Conservation (phyloP, 2,797 vertebrate species). For the Crypturellus tataupa region DNA sequence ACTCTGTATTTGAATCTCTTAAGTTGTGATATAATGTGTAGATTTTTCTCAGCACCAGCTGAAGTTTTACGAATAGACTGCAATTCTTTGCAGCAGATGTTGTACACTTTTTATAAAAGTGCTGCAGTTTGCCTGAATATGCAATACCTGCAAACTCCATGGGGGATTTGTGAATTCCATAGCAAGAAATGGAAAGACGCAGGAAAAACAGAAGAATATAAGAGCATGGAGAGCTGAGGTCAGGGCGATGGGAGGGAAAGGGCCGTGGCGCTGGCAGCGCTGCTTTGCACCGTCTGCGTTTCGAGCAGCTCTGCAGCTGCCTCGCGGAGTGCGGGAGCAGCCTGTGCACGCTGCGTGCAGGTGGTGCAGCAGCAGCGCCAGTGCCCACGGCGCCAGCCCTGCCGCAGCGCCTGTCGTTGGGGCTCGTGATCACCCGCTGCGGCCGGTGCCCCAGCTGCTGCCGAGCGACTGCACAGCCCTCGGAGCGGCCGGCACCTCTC, state of each 20-base stretch:
- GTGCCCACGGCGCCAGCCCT: neutral
- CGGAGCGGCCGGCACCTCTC: no score
- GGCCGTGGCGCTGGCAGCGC: neutral
- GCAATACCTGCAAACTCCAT: neutral
- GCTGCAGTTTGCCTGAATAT: neutral
- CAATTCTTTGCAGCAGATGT: neutral
- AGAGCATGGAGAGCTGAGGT: neutral
- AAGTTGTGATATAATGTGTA: no score
- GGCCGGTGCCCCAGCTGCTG: slow-evolving; percentile 14
- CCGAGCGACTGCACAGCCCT: no score
- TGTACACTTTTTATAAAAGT: neutral
- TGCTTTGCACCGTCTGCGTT: neutral
- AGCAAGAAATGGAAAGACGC: neutral
- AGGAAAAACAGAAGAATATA: neutral
- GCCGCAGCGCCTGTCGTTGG: slow-evolving; percentile 28
- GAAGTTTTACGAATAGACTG: neutral
- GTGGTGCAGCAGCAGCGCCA: neutral
- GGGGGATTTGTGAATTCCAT: neutral
- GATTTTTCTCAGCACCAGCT: neutral
- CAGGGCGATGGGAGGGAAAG: neutral
- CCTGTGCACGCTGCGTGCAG: neutral
- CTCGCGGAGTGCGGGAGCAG: neutral
- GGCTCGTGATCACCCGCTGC: neutral
- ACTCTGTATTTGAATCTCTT: neutral
- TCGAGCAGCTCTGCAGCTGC: neutral